These are phyloP conservation scores for Pseudopleuronectes americanus DNA, from an alignment of 2,797 vertebrate genomes.

Conservation along the genomic window DNA sequence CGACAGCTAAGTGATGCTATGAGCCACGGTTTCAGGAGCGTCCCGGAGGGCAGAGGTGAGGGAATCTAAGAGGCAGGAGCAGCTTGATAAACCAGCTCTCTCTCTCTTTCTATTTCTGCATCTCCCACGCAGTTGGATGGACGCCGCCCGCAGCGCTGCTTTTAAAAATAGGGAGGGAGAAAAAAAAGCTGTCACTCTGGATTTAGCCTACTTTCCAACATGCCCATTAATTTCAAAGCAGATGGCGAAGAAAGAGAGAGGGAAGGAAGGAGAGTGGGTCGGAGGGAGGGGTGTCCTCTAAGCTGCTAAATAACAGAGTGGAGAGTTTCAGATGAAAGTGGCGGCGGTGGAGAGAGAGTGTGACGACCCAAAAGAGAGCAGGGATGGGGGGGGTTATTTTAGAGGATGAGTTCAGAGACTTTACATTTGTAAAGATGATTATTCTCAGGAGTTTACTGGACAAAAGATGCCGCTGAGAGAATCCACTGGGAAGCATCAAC, in stretches of 20 bases:
- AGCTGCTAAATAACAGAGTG: constrained; percentile 70
- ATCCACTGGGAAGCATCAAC: constrained; percentile 8
- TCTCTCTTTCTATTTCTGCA: constrained; percentile 25
- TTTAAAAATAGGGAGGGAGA: constrained; percentile 70
- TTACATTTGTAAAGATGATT: constrained; percentile 37
- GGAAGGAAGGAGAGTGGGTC: constrained; percentile 30
- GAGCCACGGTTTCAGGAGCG: constrained; percentile 34
- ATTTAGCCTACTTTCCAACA: constrained; percentile 85
- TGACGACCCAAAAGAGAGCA: constrained; percentile 50
- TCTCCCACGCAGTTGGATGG: constrained; percentile 67
- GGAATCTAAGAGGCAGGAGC: constrained; percentile 44
- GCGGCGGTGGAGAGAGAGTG: constrained; percentile 3
- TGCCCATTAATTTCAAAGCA: constrained; percentile 84
- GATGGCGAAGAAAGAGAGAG: constrained; percentile 69
- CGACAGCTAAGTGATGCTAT: constrained; percentile 31
- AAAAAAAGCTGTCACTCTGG: constrained; percentile 79
- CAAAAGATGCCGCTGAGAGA: constrained; percentile 1
- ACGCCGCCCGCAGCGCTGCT: constrained; percentile 65
- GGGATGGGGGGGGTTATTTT: constrained; percentile 35
- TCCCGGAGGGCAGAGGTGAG: constrained; percentile 57
- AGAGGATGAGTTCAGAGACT: constrained; percentile 56
- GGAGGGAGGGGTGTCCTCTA: constrained; percentile 58
- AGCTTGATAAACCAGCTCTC: constrained; percentile 55
- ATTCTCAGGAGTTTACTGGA: constrained; percentile 3
- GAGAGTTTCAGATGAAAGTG: constrained; percentile 43